Evolutionary conservation across 2,113 vertebrate genomes (phyloP).

Genomic region (Rhombomys opimus): DNA sequence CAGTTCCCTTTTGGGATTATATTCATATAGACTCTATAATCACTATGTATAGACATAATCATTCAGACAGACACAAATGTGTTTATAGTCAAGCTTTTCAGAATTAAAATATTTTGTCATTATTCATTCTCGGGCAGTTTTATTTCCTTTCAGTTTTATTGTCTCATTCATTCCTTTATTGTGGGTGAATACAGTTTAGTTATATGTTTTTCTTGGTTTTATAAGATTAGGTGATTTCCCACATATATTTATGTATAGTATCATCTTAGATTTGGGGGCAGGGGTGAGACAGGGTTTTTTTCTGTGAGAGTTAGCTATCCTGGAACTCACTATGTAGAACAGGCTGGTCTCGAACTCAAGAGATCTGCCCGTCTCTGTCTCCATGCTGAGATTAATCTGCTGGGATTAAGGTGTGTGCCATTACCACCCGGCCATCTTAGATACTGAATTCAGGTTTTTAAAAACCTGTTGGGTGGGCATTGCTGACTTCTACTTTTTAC

Average conservation of each 20-base stretch:
- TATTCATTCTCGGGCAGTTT: slow-evolving; percentile 41
- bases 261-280: neutral
- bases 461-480: neutral
- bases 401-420: neutral
- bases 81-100: neutral
- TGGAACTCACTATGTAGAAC: neutral
- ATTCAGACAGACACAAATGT: neutral
- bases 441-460: slow-evolving; percentile 45
- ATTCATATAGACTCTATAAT: neutral
- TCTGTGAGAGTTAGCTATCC: neutral
- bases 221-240: slow-evolving; percentile 39
- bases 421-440: neutral
- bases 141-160: slow-evolving; percentile 22
- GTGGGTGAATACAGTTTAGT: neutral
- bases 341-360: neutral
- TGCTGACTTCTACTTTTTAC: slow-evolving; percentile 35
- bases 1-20: slow-evolving; percentile 44
- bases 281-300: neutral
- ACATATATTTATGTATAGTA: neutral
- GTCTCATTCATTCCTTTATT: slow-evolving; percentile 24
- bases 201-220: slow-evolving; percentile 32
- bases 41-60: neutral
- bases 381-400: neutral
- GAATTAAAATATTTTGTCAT: slow-evolving; percentile 23
- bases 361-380: neutral